phyloP scores from a whole-genome alignment of 2,113 vertebrate species.

The Syngnathus typhle region DNA sequence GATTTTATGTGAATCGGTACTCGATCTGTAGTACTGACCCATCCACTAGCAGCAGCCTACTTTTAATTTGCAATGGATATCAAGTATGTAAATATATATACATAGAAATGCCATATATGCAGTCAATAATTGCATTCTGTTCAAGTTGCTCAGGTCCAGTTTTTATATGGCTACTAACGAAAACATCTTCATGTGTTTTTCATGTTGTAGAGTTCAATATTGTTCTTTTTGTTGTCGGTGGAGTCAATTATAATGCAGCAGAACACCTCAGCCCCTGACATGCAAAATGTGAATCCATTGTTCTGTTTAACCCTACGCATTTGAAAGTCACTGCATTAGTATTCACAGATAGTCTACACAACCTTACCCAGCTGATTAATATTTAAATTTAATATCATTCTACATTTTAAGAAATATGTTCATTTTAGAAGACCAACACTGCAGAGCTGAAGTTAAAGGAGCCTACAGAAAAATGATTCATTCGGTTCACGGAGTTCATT shows the following conservation, averaged over 20 bases:
- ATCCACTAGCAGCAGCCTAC: background rate
- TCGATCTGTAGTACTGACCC: too few relatives aligned
- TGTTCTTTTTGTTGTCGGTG: conserved; percentile 4
- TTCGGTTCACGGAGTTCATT: conserved; percentile 58
- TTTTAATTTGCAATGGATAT: background rate
- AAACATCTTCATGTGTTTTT: background rate
- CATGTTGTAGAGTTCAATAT: conserved; percentile 11
- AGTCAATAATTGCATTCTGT: background rate
- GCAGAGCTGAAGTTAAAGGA: conserved; percentile 34
- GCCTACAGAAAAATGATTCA: conserved; percentile 44
- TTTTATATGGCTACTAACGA: background rate
- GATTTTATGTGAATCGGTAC: too few relatives aligned
- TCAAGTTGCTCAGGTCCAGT: background rate
- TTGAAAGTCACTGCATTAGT: background rate
- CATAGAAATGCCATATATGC: background rate
- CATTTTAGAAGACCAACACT: conserved; percentile 8
- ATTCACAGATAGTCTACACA: background rate
- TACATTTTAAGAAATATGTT: background rate
- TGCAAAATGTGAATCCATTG: background rate
- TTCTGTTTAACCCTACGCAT: background rate
- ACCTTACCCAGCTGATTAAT: background rate
- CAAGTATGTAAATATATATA: background rate
- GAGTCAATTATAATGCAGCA: conserved; percentile 13
- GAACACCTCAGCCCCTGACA: conserved; percentile 3
- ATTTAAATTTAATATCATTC: background rate